Base-by-base conservation (phyloP, 2,113 vertebrate genomes). In the Pseudopodoces humilis region DNA sequence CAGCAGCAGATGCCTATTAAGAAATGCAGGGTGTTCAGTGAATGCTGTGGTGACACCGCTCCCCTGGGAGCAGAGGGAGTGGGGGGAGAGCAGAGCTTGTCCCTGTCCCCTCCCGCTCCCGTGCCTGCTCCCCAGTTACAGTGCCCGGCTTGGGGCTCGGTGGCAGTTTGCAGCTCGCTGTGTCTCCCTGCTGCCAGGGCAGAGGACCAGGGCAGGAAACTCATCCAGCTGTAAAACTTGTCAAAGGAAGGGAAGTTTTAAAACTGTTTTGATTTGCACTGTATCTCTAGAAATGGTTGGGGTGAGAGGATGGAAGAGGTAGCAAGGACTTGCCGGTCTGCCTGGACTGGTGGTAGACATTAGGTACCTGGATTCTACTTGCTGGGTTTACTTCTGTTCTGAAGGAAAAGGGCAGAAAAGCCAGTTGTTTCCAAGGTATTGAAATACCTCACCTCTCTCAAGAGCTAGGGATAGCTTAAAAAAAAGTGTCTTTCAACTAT, bases 1-100 rank as follows among this genome's bases (percentile, higher is more conserved):
- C 60, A 30, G 85, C 49, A 59, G 86, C 64, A 92, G 83, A 86
- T 86, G 67, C 71, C 17, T 5, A 5, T 5, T 81, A 12, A 35
- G 82, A 67, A 83, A 43, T 3, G 25, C 0, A 2, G 49, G 14
- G 44, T 47, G 52, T 50, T 3, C 1, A 35, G 56, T 0, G 1
- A 68, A 6, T 20, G 78, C 56, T 21, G 60, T 0, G 1, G 33
- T 71, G 85, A 25, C 44, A 21, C 10, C 0, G 6, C 64, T 83
- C 13, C 56, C 56, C n/a, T 14, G 86, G 64, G 70, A 83, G 59
- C 44, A 39, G 53, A 33, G 52, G 1, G 7, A 52, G 8, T 2
- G 1, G 0, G 11, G 52, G 33, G n/a, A 43, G 44, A 83, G 58
- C 47, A 39, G 41, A 46, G 12, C 25, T 75, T 21, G 30, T 25